phyloP scores from a whole-genome alignment of 2,888 invertebrate genomes.

The Falcaria lacertinaria region DNA sequence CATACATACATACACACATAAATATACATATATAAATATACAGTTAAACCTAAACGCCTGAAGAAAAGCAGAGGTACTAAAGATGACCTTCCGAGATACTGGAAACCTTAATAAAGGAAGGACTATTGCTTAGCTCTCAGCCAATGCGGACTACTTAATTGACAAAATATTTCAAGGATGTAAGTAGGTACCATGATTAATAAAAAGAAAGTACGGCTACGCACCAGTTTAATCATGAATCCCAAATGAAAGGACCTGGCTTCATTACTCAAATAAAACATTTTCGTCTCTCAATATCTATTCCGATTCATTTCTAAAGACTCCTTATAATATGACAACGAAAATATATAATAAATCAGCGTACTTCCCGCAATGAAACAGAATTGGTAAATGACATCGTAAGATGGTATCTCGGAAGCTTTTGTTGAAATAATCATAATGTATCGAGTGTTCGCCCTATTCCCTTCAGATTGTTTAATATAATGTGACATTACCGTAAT shows the following conservation, averaged over 20 bases:
- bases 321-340: conserved; percentile 6
- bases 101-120: no score
- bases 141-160: no score
- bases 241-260: not conserved
- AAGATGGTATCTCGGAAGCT: conserved; percentile 12
- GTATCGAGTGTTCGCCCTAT: conserved; percentile 12
- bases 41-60: no score
- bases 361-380: conserved; percentile 21
- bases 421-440: conserved; percentile 29
- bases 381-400: conserved; percentile 24
- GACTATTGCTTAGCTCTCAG: no score
- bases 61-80: no score
- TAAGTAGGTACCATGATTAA: no score
- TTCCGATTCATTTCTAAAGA: not conserved
- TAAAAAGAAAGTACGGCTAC: no score
- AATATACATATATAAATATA: no score
- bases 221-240: not conserved
- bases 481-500: not conserved
- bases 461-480: not conserved
- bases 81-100: no score
- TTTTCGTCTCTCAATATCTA: not conserved
- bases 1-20: no score
- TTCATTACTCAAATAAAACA: not conserved
- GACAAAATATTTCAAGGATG: no score
- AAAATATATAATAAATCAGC: conserved; percentile 24